phyloP scores from a whole-genome alignment of 2,113 vertebrate genomes.

The Menidia beryllina region DNA sequence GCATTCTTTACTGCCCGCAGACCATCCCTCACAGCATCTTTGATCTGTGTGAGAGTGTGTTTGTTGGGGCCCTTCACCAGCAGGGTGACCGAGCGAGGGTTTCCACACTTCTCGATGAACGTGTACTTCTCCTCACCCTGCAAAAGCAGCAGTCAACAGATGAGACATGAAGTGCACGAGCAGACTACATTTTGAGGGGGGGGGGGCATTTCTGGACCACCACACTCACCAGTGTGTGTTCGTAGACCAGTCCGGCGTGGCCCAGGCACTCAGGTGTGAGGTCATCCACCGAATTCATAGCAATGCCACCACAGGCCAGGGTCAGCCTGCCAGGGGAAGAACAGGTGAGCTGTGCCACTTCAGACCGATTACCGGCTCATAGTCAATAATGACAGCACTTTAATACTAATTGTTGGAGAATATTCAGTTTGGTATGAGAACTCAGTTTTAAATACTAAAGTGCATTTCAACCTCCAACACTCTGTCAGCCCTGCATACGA shows the following conservation, averaged over 20 bases:
- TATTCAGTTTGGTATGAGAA: too few relatives aligned
- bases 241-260: slow-evolving; percentile 91
- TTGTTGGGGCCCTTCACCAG: slow-evolving; percentile 96
- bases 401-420: too few relatives aligned
- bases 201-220: too few relatives aligned
- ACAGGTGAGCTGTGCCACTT: too few relatives aligned
- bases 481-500: too few relatives aligned
- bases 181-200: not conserved
- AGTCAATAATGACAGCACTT: too few relatives aligned
- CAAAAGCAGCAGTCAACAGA: slow-evolving; percentile 4
- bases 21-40: slow-evolving; percentile 94
- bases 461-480: too few relatives aligned
- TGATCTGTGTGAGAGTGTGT: slow-evolving; percentile 95
- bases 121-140: slow-evolving; percentile 98
- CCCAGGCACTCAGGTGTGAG: slow-evolving; percentile 92
- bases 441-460: too few relatives aligned
- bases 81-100: slow-evolving; percentile 94
- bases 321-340: slow-evolving; percentile 81
- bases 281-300: slow-evolving; percentile 96
- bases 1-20: slow-evolving; percentile 96
- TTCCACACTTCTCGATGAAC: slow-evolving; percentile 94
- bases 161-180: not conserved
- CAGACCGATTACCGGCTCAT: too few relatives aligned
- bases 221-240: slow-evolving; percentile 91
- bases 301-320: slow-evolving; percentile 92